Evolutionary conservation across 2,888 invertebrate genomes (phyloP).

Genomic region (Marronus borbonicus): DNA sequence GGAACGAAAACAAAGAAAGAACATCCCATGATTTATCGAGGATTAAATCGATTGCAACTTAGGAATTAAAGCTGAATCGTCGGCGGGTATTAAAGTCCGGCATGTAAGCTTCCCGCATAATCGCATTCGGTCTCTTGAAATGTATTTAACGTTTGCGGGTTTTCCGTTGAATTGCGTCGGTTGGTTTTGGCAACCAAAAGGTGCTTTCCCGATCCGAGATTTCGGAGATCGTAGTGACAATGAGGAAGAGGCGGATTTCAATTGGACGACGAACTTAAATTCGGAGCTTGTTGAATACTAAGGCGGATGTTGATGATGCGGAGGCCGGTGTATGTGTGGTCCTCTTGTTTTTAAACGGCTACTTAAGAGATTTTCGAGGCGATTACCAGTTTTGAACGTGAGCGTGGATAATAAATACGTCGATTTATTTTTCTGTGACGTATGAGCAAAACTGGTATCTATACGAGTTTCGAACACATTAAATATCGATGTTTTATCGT

Average conservation of each 20-base stretch:
- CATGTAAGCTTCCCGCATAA: slow-evolving; percentile 24
- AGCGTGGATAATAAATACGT: neutral
- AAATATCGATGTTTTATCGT: too few relatives aligned
- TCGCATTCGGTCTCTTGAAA: neutral
- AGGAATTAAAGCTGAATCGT: slow-evolving; percentile 26
- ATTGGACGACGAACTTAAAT: neutral
- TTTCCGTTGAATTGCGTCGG: neutral
- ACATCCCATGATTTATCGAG: slow-evolving; percentile 40
- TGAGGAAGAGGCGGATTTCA: slow-evolving; percentile 2
- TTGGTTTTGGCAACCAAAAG: neutral
- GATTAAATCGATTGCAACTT: slow-evolving; percentile 34
- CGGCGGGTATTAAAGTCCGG: slow-evolving; percentile 17
- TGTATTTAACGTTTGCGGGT: slow-evolving; percentile 9
- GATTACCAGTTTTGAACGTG: slow-evolving; percentile 1
- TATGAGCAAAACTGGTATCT: neutral
- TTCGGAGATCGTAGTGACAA: slow-evolving; percentile 4
- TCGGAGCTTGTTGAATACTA: neutral
- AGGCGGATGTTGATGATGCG: neutral
- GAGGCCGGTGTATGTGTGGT: neutral
- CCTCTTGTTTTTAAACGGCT: slow-evolving; percentile 16
- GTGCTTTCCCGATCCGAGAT: slow-evolving; percentile 9
- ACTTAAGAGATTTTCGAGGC: slow-evolving; percentile 15
- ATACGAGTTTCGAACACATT: too few relatives aligned
- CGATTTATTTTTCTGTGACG: neutral
- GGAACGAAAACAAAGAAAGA: slow-evolving; percentile 7